These are phyloP conservation scores for Grus americana DNA, from an alignment of 2,113 vertebrate genomes.

Conservation along the genomic window DNA sequence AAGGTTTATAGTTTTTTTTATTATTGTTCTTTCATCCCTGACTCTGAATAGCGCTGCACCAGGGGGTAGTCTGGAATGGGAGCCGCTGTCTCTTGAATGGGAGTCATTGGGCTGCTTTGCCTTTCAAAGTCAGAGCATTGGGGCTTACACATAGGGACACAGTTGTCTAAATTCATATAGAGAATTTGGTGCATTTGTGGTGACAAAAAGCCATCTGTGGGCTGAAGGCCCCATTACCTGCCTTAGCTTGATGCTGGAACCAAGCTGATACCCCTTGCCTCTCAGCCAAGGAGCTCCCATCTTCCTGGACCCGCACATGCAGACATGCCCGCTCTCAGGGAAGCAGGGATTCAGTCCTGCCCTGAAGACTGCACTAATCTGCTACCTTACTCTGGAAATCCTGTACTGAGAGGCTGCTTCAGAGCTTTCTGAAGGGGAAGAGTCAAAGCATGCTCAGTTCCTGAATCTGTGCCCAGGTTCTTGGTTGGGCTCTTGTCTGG, in stretches of 20 bases:
- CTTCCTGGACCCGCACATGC: rapidly evolving
- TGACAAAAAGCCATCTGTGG: neutral
- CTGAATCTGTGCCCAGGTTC: neutral
- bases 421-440: neutral
- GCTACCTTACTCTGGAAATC: neutral
- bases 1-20: neutral
- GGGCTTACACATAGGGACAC: neutral
- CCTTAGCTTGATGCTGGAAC: neutral
- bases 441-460: neutral
- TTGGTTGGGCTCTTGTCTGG: neutral
- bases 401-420: neutral
- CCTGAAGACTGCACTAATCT: too few relatives aligned
- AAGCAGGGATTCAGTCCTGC: neutral
- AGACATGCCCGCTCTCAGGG: neutral
- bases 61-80: neutral
- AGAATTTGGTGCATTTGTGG: neutral
- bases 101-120: neutral
- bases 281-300: neutral
- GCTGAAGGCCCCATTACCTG: neutral
- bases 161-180: too few relatives aligned
- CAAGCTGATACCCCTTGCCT: neutral
- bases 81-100: neutral
- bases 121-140: neutral
- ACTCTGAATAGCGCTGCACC: neutral
- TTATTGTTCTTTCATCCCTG: neutral